Conservation (phyloP, 2,113 vertebrate species). For the Leuciscus idus region DNA sequence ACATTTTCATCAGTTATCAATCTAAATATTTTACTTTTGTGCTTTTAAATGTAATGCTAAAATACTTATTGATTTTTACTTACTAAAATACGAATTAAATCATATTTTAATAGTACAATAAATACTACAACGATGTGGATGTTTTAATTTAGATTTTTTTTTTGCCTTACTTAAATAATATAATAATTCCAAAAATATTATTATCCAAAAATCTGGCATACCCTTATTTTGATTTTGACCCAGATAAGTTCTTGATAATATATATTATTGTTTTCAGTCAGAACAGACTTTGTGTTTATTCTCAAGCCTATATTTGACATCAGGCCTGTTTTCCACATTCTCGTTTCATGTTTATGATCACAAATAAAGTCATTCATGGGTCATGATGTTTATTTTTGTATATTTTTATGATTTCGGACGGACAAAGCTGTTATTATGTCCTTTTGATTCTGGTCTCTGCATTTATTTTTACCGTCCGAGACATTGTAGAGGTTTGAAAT, state of each 20-base stretch:
- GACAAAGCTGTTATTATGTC: slow-evolving; percentile 50
- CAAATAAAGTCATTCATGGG: slow-evolving; percentile 47
- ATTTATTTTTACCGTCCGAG: neutral
- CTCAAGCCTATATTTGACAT: neutral
- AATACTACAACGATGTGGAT: neutral
- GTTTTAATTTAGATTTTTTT: too few species aligned
- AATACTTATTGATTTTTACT: neutral
- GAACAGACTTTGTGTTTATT: neutral
- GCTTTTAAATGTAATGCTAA: neutral
- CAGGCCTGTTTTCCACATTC: slow-evolving; percentile 27
- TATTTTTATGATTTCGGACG: slow-evolving; percentile 49
- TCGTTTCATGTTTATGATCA: slow-evolving; percentile 21
- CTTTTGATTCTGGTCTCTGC: slow-evolving; percentile 44
- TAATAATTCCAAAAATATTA: neutral
- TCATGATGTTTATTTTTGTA: slow-evolving; percentile 44
- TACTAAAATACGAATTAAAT: neutral
- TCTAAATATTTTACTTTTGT: neutral
- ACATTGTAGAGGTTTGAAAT: slow-evolving; percentile 4
- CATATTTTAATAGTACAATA: neutral
- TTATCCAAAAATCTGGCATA: neutral
- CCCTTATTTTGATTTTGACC: neutral
- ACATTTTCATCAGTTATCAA: neutral
- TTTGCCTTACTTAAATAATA: neutral
- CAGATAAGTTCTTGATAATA: too few species aligned
- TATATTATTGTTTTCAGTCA: neutral